These are phyloP conservation scores for Alloscopus bannaensis DNA, from an alignment of 2,888 invertebrate species.

Conservation along the genomic window DNA sequence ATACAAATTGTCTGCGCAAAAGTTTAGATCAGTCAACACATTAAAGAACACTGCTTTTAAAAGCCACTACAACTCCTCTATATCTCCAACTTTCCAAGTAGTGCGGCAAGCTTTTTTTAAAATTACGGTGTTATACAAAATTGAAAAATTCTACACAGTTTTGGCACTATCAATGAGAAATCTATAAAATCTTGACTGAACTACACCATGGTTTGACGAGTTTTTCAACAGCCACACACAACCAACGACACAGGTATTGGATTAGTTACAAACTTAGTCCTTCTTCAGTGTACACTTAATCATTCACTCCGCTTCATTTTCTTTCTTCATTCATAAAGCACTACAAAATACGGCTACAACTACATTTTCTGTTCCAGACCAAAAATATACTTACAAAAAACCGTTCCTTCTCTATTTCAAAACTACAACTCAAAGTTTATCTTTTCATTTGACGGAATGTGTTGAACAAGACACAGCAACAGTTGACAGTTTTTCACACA, in stretches of 20 bases:
- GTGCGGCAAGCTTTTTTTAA: background rate
- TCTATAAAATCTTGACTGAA: background rate
- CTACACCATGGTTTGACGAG: background rate
- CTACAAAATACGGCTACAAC: background rate
- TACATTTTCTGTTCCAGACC: background rate
- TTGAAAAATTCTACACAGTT: background rate
- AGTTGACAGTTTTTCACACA: constrained; percentile 12
- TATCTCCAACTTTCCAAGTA: background rate
- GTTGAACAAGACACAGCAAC: constrained; percentile 20
- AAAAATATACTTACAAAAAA: background rate
- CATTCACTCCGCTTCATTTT: background rate
- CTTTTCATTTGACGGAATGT: constrained; percentile 12
- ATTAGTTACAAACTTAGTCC: background rate
- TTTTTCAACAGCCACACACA: background rate
- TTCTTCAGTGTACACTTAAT: background rate
- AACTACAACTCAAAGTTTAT: background rate
- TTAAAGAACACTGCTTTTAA: background rate
- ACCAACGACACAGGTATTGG: background rate
- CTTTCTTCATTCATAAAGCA: background rate
- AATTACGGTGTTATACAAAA: background rate
- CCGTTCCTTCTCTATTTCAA: background rate
- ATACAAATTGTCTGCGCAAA: background rate
- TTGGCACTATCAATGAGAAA: background rate
- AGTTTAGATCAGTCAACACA: background rate
- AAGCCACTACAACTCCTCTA: background rate